Evolutionary conservation across 1,140 invertebrate genomes (phyloP), one percentile per base, ranked within the genome.

Genomic region (Megathymus violae): DNA sequence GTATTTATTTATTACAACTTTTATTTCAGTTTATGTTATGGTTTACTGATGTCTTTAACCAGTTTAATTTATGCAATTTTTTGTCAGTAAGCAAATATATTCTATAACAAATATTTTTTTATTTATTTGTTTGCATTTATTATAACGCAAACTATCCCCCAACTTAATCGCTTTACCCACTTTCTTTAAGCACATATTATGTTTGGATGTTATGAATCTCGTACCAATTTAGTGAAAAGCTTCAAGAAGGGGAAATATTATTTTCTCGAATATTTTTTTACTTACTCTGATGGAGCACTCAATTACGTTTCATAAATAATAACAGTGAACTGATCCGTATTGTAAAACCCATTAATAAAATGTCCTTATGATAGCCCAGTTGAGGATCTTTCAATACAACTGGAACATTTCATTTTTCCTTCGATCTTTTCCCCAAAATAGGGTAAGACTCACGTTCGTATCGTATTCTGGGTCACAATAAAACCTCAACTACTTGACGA

Each of bases 401-500:
- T 31, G 66, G 71, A 73, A 74, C 65, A 76, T 79, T 76, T 50
- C 70, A 68, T 79, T 77, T 80, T 81, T 65, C 60, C 46, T 61
- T 56, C 17, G 66, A 78, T 76, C 78, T 81, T 67, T 58, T 46
- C 62, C 56, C 17, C 19, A 62, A 70, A 72, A 40, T 70, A 52
- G 63, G 71, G 71, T 62, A 78, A 73, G 62, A n/a, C n/a, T n/a
- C n/a, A n/a, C n/a, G 75, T 69, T 46, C 62, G 22, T 54, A 65
- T 54, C 38, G 40, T 51, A 48, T 41, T 58, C 59, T 64, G 56
- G 13, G 52, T 67, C 52, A 76, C 66, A 81, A 82, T 77, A 72
- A 78, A 72, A 76, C 65, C 52, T 64, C 69, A 72, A 78, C 69
- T 75, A 71, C 74, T 77, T 47, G 68, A 78, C 68, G 74, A 74